These are phyloP conservation scores for Macrotrachela quadricornifera DNA, from an alignment of 1,140 invertebrate species.

Conservation along the genomic window DNA sequence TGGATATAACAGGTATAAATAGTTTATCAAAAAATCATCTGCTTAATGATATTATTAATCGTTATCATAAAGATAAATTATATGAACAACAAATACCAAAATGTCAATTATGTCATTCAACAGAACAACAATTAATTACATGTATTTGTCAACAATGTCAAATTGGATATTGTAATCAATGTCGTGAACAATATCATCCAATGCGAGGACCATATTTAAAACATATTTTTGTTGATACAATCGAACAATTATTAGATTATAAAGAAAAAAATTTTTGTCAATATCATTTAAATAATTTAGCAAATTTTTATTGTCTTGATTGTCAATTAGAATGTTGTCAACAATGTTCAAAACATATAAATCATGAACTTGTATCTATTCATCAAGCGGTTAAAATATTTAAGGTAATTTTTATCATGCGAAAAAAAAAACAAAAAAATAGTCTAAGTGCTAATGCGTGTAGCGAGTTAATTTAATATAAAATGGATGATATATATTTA, in stretches of 20 bases:
- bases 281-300: conserved; percentile 55
- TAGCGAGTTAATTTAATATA: too few relatives aligned
- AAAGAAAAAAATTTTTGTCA: conserved; percentile 38
- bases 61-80: conserved; percentile 42
- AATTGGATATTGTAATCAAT: conserved; percentile 73
- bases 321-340: conserved; percentile 69
- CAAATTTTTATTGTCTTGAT: conserved; percentile 65
- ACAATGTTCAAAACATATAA: conserved; percentile 53
- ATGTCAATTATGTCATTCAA: conserved; percentile 71
- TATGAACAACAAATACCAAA: conserved; percentile 44
- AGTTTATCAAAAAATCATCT: conserved; percentile 70
- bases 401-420: too few relatives aligned
- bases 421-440: too few relatives aligned
- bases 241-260: conserved; percentile 35
- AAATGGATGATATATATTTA: too few relatives aligned
- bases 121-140: conserved; percentile 51
- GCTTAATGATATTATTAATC: conserved; percentile 77
- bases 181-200: conserved; percentile 74
- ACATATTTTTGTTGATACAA: conserved; percentile 44
- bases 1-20: conserved; percentile 74
- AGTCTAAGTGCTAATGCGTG: too few relatives aligned
- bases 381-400: too few relatives aligned
- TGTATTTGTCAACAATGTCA: conserved; percentile 87
- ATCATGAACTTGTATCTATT: conserved; percentile 65
- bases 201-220: conserved; percentile 66